Evolutionary conservation across 2,888 invertebrate species (phyloP).

Genomic region (Zaprionus obscuricornis): DNA sequence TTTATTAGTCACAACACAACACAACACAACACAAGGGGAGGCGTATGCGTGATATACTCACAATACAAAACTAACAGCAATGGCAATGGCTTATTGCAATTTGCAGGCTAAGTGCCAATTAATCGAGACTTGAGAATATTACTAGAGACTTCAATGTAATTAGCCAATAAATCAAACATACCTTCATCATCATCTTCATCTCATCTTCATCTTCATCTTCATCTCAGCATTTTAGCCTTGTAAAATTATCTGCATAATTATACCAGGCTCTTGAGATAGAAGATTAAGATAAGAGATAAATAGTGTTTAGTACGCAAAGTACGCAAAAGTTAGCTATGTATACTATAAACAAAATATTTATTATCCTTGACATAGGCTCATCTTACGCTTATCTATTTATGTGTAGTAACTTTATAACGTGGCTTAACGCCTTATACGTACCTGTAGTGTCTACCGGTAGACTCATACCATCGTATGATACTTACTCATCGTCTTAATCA

Average conservation of each 20-base stretch:
- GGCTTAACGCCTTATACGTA: too few relatives aligned
- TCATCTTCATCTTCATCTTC: too few relatives aligned
- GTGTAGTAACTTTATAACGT: too few relatives aligned
- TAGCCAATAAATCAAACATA: conserved; percentile 54
- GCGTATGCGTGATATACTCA: neutral
- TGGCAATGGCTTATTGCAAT: conserved; percentile 29
- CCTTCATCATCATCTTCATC: conserved; percentile 31
- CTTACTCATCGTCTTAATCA: too few relatives aligned
- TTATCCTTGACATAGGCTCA: conserved; percentile 25
- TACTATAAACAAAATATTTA: conserved; percentile 6
- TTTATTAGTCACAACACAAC: conserved; percentile 3
- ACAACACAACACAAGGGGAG: too few relatives aligned
- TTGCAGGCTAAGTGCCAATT: conserved; percentile 36
- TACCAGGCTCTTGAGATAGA: conserved; percentile 19
- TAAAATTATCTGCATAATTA: conserved; percentile 61
- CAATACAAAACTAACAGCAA: neutral
- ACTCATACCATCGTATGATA: too few relatives aligned
- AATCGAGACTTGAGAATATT: conserved; percentile 21
- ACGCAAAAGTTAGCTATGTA: neutral
- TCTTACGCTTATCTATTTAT: conserved; percentile 10
- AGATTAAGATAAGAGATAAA: too few relatives aligned
- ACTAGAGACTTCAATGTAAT: conserved; percentile 47
- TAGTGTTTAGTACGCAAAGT: neutral
- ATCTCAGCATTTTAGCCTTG: conserved; percentile 48
- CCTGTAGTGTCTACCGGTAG: too few relatives aligned